phyloP scores from a whole-genome alignment of 2,888 invertebrate species.

The Hoplodrina blanda region DNA sequence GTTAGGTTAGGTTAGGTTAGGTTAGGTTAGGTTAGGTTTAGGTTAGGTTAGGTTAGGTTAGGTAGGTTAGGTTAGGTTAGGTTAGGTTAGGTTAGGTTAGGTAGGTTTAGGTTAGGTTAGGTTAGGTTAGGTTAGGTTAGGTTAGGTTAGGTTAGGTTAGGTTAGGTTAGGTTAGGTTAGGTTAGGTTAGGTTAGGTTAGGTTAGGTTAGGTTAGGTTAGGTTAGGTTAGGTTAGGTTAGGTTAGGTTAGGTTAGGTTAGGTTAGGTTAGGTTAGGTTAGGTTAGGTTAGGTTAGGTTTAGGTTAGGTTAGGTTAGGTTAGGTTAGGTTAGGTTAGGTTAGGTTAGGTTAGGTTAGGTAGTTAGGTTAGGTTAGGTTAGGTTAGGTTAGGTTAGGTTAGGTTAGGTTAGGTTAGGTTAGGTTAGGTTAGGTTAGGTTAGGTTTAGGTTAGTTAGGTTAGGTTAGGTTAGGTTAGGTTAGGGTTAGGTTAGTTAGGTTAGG shows the following conservation, averaged over 20 bases:
- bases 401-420: constrained; percentile 59
- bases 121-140: constrained; percentile 53
- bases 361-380: constrained; percentile 45
- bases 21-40: constrained; percentile 51
- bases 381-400: constrained; percentile 53
- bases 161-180: constrained; percentile 47
- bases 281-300: constrained; percentile 47
- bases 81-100: constrained; percentile 60
- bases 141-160: constrained; percentile 55
- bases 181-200: constrained; percentile 49
- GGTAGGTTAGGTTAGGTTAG: constrained; percentile 57
- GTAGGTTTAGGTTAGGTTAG: constrained; percentile 55
- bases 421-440: constrained; percentile 55
- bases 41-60: too few relatives aligned
- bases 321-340: constrained; percentile 45
- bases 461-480: constrained; percentile 57
- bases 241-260: constrained; percentile 54
- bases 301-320: constrained; percentile 46
- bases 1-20: constrained; percentile 58
- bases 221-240: constrained; percentile 44
- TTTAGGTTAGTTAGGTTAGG: constrained; percentile 56
- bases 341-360: constrained; percentile 54
- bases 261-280: constrained; percentile 50
- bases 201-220: constrained; percentile 47
- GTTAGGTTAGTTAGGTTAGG: constrained; percentile 47